A percentile compares a stretch with the other conserved stretches of the same genome.
Evolutionary conservation across 2,888 invertebrate genomes (phyloP).

Genomic region (Xestia c-nigrum): DNA sequence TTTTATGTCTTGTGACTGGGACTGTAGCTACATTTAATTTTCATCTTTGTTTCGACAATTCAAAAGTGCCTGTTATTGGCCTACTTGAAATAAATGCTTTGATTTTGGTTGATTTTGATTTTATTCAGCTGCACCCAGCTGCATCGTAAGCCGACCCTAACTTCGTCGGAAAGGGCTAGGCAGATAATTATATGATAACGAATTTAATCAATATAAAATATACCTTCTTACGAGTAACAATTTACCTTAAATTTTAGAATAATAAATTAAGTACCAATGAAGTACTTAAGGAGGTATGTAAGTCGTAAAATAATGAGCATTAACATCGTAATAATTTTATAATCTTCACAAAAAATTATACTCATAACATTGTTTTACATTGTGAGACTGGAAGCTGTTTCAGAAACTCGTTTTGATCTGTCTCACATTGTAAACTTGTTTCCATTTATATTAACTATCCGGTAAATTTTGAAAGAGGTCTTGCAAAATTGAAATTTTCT

Average conservation of each 20-base stretch:
- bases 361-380: constrained; percentile 28
- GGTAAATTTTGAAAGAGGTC: constrained; percentile 33
- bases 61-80: too few species aligned
- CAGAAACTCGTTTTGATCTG: constrained; percentile 11
- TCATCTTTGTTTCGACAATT: too few species aligned
- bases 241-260: not conserved
- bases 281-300: not conserved
- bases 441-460: constrained; percentile 32
- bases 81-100: too few species aligned
- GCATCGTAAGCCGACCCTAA: not conserved
- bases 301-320: constrained; percentile 28
- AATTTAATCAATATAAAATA: not conserved
- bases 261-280: constrained; percentile 5
- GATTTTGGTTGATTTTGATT: too few species aligned
- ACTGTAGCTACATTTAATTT: too few species aligned
- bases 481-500: too few species aligned
- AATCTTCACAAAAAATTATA: constrained; percentile 2
- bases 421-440: constrained; percentile 22
- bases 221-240: not conserved
- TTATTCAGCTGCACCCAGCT: not conserved
- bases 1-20: too few species aligned
- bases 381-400: constrained; percentile 13
- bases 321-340: constrained; percentile 19
- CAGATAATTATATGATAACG: not conserved
- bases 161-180: not conserved